Evolutionary conservation across 2,113 vertebrate species (phyloP).

Genomic region (Orcinus orca): DNA sequence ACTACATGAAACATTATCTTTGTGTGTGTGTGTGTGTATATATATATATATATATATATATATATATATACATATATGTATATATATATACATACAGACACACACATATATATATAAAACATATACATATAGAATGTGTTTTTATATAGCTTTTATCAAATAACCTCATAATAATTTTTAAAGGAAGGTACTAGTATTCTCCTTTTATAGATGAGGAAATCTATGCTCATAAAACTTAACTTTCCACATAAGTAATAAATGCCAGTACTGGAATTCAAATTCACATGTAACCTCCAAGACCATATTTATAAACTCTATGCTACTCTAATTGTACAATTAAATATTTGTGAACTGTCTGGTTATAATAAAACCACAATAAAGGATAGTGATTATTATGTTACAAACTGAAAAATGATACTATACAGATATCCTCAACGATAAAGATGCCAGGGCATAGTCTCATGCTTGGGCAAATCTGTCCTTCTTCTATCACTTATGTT

Average conservation of each 20-base stretch:
- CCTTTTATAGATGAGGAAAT: not conserved
- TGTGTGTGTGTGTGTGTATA: not conserved
- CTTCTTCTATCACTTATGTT: not conserved
- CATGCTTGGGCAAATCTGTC: not conserved
- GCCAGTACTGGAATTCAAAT: not conserved
- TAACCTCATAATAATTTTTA: not conserved
- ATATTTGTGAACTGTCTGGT: not conserved
- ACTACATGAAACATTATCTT: not conserved
- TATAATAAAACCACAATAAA: not conserved
- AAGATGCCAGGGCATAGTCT: not conserved
- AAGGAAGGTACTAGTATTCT: not conserved
- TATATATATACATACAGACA: too few species aligned
- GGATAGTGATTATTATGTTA: not conserved
- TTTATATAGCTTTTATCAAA: not conserved
- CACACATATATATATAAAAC: too few species aligned
- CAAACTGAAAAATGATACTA: not conserved
- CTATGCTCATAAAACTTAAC: not conserved
- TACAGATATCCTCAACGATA: not conserved
- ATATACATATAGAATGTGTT: not conserved
- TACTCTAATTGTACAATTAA: not conserved
- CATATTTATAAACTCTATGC: not conserved
- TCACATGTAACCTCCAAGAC: not conserved
- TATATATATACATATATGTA: too few species aligned
- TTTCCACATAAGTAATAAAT: not conserved
- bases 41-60: rapidly evolving